Conservation (phyloP, 2,888 invertebrate genomes). For the Brenthis ino region DNA sequence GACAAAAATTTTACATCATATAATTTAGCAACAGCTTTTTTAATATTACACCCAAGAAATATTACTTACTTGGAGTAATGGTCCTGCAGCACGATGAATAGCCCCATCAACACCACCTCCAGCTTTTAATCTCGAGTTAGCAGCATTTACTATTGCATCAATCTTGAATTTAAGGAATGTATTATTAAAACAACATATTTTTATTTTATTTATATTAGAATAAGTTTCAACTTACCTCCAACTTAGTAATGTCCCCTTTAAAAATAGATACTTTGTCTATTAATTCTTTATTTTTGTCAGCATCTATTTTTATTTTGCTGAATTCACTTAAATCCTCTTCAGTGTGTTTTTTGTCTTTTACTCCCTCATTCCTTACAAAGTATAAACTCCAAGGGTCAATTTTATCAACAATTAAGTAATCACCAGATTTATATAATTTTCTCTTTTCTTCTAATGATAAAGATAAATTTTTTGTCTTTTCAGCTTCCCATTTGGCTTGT, state of each 20-base stretch:
- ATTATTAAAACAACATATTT: neutral
- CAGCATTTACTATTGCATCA: slow-evolving; percentile 95
- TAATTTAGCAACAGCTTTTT: too few relatives aligned
- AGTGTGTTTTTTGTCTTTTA: slow-evolving; percentile 61
- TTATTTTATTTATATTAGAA: neutral
- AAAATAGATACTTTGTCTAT: slow-evolving; percentile 85
- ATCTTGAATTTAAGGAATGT: slow-evolving; percentile 68
- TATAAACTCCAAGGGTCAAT: slow-evolving; percentile 83
- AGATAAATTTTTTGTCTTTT: slow-evolving; percentile 78
- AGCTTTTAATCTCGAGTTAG: slow-evolving; percentile 87
- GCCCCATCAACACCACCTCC: slow-evolving; percentile 97
- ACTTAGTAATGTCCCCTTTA: slow-evolving; percentile 90
- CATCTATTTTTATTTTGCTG: slow-evolving; percentile 58
- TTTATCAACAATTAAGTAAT: slow-evolving; percentile 65
- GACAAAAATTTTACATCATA: too few relatives aligned
- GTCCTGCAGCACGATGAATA: slow-evolving; percentile 92
- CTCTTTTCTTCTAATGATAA: slow-evolving; percentile 81
- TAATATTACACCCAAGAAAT: neutral
- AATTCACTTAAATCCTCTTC: slow-evolving; percentile 64
- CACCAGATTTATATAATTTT: slow-evolving; percentile 67
- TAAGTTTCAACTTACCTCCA: slow-evolving; percentile 78
- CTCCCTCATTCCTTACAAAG: slow-evolving; percentile 59
- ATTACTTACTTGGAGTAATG: slow-evolving; percentile 73
- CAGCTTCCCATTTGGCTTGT: slow-evolving; percentile 68
- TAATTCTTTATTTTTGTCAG: slow-evolving; percentile 66